Conservation (phyloP, 2,888 invertebrate genomes). For the Sinohyriopsis cumingii region DNA sequence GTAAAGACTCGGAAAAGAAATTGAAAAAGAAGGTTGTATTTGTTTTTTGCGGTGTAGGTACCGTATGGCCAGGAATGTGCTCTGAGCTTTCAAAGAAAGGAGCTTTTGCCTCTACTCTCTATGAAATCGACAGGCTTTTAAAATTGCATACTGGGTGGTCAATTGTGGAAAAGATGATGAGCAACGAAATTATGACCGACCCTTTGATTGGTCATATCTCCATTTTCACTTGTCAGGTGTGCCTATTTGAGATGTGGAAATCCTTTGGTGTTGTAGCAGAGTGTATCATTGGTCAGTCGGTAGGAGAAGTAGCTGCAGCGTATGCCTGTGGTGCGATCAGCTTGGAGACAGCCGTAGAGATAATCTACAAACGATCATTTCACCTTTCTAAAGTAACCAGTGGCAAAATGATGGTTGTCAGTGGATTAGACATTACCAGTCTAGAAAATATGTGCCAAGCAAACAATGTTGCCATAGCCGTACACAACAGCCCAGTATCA, state of each 20-base stretch:
- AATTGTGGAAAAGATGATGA: too few relatives aligned
- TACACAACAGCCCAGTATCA: conserved; percentile 36
- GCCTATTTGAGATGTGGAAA: too few relatives aligned
- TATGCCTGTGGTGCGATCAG: conserved; percentile 26
- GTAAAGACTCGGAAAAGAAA: too few relatives aligned
- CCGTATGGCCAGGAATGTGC: conserved; percentile 46
- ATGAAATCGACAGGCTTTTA: conserved; percentile 9
- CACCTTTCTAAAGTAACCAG: conserved; percentile 18
- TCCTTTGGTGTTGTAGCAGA: too few relatives aligned
- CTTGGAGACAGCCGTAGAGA: conserved; percentile 29
- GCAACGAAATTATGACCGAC: too few relatives aligned
- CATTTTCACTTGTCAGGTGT: too few relatives aligned
- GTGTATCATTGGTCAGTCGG: too few relatives aligned
- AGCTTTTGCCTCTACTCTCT: too few relatives aligned
- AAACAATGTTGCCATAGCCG: conserved; percentile 17
- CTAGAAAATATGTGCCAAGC: conserved; percentile 7
- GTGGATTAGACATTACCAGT: too few relatives aligned
- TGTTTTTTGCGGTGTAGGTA: conserved; percentile 52
- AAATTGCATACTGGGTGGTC: conserved; percentile 7
- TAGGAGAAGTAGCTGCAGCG: too few relatives aligned
- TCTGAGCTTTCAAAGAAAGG: conserved; percentile 12
- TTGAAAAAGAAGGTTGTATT: conserved; percentile 28
- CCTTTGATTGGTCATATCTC: too few relatives aligned
- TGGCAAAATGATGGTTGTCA: conserved; percentile 40
- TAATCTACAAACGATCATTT: conserved; percentile 32